Conservation (phyloP, 2,888 invertebrate species). For the Orthosia gothica region DNA sequence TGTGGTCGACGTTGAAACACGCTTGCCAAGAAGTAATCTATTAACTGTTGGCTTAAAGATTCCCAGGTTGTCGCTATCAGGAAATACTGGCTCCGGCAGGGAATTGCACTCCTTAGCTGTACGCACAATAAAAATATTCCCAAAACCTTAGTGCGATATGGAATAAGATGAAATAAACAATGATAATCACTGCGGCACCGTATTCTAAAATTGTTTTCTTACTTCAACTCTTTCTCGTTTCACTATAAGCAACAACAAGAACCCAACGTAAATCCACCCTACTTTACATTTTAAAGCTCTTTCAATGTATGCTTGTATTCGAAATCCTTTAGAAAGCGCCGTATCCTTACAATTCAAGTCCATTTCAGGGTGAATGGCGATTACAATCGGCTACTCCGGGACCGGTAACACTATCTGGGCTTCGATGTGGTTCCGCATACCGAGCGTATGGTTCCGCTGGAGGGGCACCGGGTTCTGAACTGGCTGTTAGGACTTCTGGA, state of each 20-base stretch:
- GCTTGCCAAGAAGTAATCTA: too few relatives aligned
- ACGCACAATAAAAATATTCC: too few relatives aligned
- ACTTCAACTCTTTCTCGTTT: background rate
- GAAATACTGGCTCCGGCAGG: too few relatives aligned
- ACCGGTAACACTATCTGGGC: constrained; percentile 92
- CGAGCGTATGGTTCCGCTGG: constrained; percentile 95
- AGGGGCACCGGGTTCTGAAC: constrained; percentile 94
- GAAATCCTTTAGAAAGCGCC: constrained; percentile 9
- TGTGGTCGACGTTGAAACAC: too few relatives aligned
- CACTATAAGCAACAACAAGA: background rate
- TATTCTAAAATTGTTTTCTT: background rate
- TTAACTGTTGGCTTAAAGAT: too few relatives aligned
- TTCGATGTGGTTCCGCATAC: constrained; percentile 96
- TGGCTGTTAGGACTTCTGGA: constrained; percentile 96
- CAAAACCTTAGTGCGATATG: too few relatives aligned
- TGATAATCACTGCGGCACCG: too few relatives aligned
- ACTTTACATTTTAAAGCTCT: background rate
- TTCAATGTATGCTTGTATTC: background rate
- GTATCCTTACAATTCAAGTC: constrained; percentile 56
- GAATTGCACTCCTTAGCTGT: too few relatives aligned
- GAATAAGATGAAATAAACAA: too few relatives aligned
- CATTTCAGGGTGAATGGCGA: constrained; percentile 93
- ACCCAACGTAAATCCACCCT: background rate
- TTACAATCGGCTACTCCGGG: constrained; percentile 87
- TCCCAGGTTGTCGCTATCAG: too few relatives aligned